Conservation (phyloP, 2,888 invertebrate species). For the Rhabditophanes sp. region DNA sequence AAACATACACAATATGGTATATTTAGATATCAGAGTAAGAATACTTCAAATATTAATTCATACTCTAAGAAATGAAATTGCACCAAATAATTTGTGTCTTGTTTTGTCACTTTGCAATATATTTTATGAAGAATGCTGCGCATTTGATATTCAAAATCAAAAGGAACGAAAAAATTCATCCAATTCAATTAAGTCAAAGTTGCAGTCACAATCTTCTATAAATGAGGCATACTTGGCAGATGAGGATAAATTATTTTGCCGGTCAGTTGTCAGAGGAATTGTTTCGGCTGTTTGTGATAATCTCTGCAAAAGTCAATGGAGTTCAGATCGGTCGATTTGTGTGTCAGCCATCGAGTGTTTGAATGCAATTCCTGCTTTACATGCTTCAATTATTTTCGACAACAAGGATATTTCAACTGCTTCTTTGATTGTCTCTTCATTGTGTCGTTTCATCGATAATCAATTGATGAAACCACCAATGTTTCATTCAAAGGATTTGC, state of each 20-base stretch:
- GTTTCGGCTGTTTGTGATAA: conserved; percentile 39
- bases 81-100: conserved; percentile 73
- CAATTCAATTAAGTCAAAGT: background rate
- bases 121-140: conserved; percentile 23
- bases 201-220: conserved; percentile 1
- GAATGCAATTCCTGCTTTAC: conserved; percentile 29
- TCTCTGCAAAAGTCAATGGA: conserved; percentile 28
- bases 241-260: background rate
- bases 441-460: conserved; percentile 89
- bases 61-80: conserved; percentile 66
- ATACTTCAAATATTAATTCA: conserved; percentile 59
- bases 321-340: conserved; percentile 15
- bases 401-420: conserved; percentile 39
- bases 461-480: conserved; percentile 85
- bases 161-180: background rate
- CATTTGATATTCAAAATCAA: conserved; percentile 10
- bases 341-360: conserved; percentile 36
- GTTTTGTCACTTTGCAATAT: conserved; percentile 50
- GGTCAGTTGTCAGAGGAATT: conserved; percentile 33
- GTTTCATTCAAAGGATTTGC: conserved; percentile 79
- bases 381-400: conserved; percentile 28
- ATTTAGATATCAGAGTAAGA: conserved; percentile 59
- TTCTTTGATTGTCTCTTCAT: conserved; percentile 62
- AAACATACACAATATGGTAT: too few species aligned
- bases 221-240: conserved; percentile 2